Evolutionary conservation across 2,888 invertebrate species (phyloP), one percentile per base, ranked within the genome.

Genomic region (Allophyes oxyacanthae): DNA sequence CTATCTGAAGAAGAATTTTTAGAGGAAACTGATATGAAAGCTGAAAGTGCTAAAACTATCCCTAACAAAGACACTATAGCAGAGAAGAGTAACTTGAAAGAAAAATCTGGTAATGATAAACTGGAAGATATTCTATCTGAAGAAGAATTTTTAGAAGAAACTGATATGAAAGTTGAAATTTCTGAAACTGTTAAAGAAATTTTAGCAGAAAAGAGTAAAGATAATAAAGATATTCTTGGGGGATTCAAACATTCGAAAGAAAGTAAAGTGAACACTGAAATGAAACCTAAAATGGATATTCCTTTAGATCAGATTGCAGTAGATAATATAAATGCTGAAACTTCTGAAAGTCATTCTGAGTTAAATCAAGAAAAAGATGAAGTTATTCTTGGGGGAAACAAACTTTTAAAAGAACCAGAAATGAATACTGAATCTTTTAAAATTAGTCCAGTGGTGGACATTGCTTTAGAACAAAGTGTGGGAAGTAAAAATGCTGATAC

Each of bases 161-260:
- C 51, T 11, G 14, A 14, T 11, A 9, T 13, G 7, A 28, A 28
- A 4, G 6, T 6, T 28, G 28, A 28, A 28, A 28, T 28, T 8
- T 28, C 28, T 28, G 28, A 6, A 28, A 6, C 1, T 28, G 28
- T 4, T 28, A 41, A 7, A 2, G 33, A 34, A 2, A 2, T 28
- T 8, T 14, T 40, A n/a, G 40, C 34, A 28, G 10, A 20, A 4
- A 20, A 20, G 20, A 20, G 20, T 20, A 20, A 20, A 10, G 9
- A 36, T 15, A 14, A 2, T 28, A 53, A 30, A 13, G 32, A 49
- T 42, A 15, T 37, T 7, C 14, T 43, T 0, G 25, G 40, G 0
- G 53, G 61, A 43, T 43, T 56, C 0, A 43, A 63, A 37, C 38
- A 63, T 38, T 37, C 69, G 6, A 25, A 51, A 32, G 62, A 67